Evolutionary conservation across 2,888 invertebrate genomes (phyloP).

Genomic region (Eupithecia abbreviata): DNA sequence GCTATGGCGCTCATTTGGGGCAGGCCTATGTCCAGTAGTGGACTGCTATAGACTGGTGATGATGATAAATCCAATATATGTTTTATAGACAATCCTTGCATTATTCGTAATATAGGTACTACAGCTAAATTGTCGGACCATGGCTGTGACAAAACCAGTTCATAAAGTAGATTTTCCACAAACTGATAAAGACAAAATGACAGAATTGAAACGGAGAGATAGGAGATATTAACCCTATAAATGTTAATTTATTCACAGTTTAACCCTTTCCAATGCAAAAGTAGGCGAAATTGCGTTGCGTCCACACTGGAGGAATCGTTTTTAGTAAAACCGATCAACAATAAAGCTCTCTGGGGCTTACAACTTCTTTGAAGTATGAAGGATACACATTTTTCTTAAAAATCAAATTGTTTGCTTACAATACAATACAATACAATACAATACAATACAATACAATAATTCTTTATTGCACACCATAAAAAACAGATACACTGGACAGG

Average conservation of each 20-base stretch:
- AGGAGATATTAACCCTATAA: conserved; percentile 45
- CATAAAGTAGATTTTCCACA: neutral
- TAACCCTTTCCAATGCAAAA: conserved; percentile 50
- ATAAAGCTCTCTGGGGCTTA: neutral
- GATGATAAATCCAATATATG: too few species aligned
- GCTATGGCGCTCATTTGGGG: too few species aligned
- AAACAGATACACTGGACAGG: too few species aligned
- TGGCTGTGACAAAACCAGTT: neutral
- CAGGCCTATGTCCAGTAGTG: too few species aligned
- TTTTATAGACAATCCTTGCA: too few species aligned
- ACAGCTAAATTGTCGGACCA: neutral
- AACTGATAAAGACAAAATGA: conserved; percentile 13
- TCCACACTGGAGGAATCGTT: neutral
- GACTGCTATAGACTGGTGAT: too few species aligned
- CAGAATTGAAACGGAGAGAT: conserved; percentile 13
- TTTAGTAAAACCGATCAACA: neutral
- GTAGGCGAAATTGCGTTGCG: neutral
- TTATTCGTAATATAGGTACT: too few species aligned
- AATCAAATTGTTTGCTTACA: too few species aligned
- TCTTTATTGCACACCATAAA: too few species aligned
- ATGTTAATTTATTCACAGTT: conserved; percentile 58
- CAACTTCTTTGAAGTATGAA: neutral
- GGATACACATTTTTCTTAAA: too few species aligned
- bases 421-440: too few species aligned
- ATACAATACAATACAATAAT: too few species aligned